Conservation (phyloP, 2,888 invertebrate genomes). For the Drosophila mulleri region DNA sequence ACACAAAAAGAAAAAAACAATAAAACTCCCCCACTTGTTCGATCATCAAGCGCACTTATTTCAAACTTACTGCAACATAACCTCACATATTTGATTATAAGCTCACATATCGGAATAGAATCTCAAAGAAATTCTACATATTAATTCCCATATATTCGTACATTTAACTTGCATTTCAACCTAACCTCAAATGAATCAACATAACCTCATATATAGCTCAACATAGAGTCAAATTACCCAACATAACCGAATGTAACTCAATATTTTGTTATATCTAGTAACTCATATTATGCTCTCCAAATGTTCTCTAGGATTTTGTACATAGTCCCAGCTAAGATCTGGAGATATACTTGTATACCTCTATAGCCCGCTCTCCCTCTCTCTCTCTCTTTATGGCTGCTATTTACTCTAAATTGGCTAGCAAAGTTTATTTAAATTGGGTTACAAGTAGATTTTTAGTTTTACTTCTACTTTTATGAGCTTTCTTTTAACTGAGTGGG, state of each 20-base stretch:
- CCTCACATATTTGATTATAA: not conserved
- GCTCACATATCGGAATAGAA: no score
- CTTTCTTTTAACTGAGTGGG: not conserved
- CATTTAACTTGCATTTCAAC: not conserved
- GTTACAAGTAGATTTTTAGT: conserved; percentile 6
- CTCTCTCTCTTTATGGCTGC: not conserved
- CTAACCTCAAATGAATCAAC: not conserved
- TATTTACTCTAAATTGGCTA: not conserved
- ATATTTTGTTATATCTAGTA: no score
- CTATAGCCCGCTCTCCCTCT: no score
- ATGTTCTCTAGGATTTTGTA: no score
- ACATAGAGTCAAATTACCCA: no score
- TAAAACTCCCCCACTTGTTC: no score
- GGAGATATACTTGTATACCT: no score
- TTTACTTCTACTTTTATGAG: conserved; percentile 9
- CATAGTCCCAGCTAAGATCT: not conserved
- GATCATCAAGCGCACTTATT: no score
- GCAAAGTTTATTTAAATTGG: conserved; percentile 4
- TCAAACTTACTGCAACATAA: no score
- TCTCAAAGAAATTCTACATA: not conserved
- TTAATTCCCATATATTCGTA: not conserved
- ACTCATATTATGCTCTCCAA: no score
- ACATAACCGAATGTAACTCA: no score
- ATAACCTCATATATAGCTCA: not conserved
- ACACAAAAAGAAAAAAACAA: no score